A percentile compares a stretch with the other conserved stretches of the same genome.
These are phyloP conservation scores for Fulmarus glacialis DNA, from an alignment of 2,113 vertebrate genomes.

Conservation along the genomic window DNA sequence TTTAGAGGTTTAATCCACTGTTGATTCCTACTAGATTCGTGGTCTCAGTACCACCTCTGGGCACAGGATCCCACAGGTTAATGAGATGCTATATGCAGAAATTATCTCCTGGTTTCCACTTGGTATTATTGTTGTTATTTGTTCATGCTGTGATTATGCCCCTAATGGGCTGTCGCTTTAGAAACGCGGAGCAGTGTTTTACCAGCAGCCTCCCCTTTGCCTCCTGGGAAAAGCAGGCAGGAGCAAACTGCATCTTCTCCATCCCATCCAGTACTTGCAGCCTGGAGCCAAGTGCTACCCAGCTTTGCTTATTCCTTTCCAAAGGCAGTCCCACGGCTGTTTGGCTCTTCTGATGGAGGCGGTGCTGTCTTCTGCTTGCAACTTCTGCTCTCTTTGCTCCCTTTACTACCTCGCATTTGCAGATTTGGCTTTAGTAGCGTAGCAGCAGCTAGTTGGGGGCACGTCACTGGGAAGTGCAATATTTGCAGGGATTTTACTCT, in stretches of 20 bases:
- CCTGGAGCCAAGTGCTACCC: no score
- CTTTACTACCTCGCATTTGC: not conserved
- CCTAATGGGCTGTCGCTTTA: not conserved
- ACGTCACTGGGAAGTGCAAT: not conserved
- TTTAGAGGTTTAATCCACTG: not conserved
- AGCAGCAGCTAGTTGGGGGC: not conserved
- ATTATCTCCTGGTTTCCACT: not conserved
- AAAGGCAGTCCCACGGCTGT: not conserved
- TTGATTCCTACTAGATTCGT: not conserved
- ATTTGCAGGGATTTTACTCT: not conserved
- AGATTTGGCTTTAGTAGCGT: not conserved
- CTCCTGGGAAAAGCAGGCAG: not conserved
- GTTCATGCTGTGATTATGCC: not conserved
- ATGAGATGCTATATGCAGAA: not conserved
- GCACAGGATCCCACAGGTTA: not conserved
- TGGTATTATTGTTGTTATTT: not conserved
- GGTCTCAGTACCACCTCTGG: not conserved
- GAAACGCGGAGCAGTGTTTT: not conserved
- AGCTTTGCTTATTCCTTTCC: not conserved
- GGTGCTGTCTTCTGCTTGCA: not conserved
- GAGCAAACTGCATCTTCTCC: not conserved
- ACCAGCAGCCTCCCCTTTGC: not conserved
- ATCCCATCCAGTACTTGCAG: accelerated
- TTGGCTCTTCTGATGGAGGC: not conserved
- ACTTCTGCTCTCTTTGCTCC: not conserved